A percentile compares a stretch with the other conserved stretches of the same genome.
Conservation (phyloP, 2,113 vertebrate genomes). For the Forbesichthys agassizii region DNA sequence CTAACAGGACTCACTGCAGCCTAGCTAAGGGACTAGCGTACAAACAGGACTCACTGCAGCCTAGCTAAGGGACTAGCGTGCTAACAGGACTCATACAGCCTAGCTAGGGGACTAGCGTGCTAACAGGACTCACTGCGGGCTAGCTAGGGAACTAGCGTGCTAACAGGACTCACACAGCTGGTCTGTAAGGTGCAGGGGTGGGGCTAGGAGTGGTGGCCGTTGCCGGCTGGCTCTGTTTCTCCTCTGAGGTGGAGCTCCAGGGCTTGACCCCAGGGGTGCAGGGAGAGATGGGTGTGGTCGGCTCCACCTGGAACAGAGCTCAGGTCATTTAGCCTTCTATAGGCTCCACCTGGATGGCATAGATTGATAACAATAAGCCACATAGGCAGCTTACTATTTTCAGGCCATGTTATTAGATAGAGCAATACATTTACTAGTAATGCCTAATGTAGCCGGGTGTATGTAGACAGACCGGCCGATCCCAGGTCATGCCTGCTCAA, state of each 20-base stretch:
- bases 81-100: background rate
- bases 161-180: constrained; percentile 84
- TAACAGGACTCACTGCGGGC: background rate
- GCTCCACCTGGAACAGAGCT: constrained; percentile 75
- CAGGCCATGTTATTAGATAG: too few relatives aligned
- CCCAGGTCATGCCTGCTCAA: too few relatives aligned
- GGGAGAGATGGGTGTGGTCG: constrained; percentile 87
- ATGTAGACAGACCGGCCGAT: too few relatives aligned
- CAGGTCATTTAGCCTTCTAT: background rate
- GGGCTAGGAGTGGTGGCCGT: constrained; percentile 55
- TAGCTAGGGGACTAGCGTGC: too few relatives aligned
- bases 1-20: too few relatives aligned
- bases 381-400: too few relatives aligned
- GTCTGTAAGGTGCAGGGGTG: constrained; percentile 73
- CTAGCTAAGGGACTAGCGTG: background rate
- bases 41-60: too few relatives aligned
- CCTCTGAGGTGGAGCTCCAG: constrained; percentile 85
- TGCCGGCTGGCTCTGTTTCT: constrained; percentile 76
- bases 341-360: background rate
- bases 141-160: too few relatives aligned
- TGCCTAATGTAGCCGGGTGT: too few relatives aligned
- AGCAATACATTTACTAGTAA: too few relatives aligned
- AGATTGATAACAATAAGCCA: too few relatives aligned
- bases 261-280: constrained; percentile 87
- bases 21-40: too few relatives aligned